Evolutionary conservation across 1,140 invertebrate species (phyloP).

Genomic region (Cotesia vestalis): DNA sequence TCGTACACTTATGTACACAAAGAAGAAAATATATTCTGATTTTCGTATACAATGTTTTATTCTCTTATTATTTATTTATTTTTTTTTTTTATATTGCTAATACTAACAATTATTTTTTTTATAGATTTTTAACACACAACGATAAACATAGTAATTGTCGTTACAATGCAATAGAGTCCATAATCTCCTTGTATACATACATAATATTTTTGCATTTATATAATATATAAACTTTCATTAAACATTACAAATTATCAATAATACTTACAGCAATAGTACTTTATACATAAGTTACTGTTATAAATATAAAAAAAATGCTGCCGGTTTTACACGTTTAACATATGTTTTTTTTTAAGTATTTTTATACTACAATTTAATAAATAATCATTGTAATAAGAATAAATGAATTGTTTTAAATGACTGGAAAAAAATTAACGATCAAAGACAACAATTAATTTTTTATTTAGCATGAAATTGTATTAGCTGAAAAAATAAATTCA

Average conservation of each 20-base stretch:
- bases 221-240: slow-evolving; percentile 11
- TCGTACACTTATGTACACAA: slow-evolving; percentile 37
- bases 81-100: slow-evolving; percentile 16
- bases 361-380: too few relatives aligned
- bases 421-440: too few relatives aligned
- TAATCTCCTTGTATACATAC: slow-evolving; percentile 31
- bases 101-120: background rate
- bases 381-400: too few relatives aligned
- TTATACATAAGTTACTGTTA: background rate
- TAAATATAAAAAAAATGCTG: too few relatives aligned
- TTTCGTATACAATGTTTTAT: slow-evolving; percentile 7
- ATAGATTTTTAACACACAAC: slow-evolving; percentile 12
- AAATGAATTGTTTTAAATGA: too few relatives aligned
- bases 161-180: slow-evolving; percentile 35
- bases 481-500: slow-evolving; percentile 4
- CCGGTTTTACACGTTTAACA: too few relatives aligned
- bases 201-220: slow-evolving; percentile 5
- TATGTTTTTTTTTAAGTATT: too few relatives aligned
- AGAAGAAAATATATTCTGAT: slow-evolving; percentile 41
- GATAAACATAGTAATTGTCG: slow-evolving; percentile 3
- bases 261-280: background rate
- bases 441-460: too few relatives aligned
- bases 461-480: slow-evolving; percentile 2
- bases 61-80: slow-evolving; percentile 33
- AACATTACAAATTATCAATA: background rate